Evolutionary conservation across 2,113 vertebrate species (phyloP).

Genomic region (Archocentrus centrarchus): DNA sequence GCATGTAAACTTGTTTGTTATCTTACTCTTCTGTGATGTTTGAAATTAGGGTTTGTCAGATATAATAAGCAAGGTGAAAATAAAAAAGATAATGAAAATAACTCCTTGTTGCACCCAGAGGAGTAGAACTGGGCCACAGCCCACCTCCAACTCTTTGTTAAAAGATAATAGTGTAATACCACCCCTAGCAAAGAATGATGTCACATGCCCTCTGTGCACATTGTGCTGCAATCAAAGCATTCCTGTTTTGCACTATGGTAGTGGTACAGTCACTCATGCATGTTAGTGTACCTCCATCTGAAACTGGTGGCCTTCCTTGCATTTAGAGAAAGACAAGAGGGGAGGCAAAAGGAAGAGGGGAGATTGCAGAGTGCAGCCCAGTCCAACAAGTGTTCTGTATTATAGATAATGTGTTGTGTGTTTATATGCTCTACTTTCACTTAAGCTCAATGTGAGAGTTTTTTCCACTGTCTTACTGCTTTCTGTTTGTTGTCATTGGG

Average conservation of each 20-base stretch:
- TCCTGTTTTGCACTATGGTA: background rate
- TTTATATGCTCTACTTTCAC: background rate
- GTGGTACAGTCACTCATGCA: background rate
- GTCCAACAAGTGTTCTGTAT: background rate
- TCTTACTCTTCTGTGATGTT: background rate
- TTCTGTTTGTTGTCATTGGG: background rate
- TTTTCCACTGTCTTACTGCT: background rate
- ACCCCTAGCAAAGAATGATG: background rate
- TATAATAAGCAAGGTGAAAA: background rate
- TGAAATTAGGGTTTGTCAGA: background rate
- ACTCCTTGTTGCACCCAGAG: background rate
- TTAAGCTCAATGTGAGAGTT: background rate
- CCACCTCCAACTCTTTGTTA: background rate
- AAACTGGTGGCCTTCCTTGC: background rate
- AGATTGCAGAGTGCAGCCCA: background rate
- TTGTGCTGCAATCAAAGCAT: background rate
- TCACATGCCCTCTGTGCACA: background rate
- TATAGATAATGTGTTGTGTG: background rate
- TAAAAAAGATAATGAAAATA: background rate
- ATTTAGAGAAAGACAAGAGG: background rate
- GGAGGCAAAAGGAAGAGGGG: background rate
- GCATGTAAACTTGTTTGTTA: background rate
- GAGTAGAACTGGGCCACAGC: background rate
- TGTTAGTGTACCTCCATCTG: background rate
- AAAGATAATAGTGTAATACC: background rate